phyloP scores from a whole-genome alignment of 2,113 vertebrate genomes.

The Felis catus region F.catus_Fca126_mat1.0 CM031414.1:136640001-136640500 shows the following conservation, averaged over 20 bases:
- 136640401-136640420: not conserved
- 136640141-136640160: not conserved
- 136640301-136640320: not conserved
- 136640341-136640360: not conserved
- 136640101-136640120: not conserved
- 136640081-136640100: not conserved
- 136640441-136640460: not conserved
- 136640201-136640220: not conserved
- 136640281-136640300: too few species aligned
- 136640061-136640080: not conserved
- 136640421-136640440: not conserved
- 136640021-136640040: not conserved
- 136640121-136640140: not conserved
- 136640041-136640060: not conserved
- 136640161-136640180: not conserved
- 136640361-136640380: not conserved
- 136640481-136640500: not conserved
- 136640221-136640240: not conserved
- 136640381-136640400: not conserved
- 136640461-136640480: not conserved
- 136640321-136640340: not conserved
- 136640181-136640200: not conserved
- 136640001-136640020: not conserved
- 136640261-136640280: rapidly evolving
- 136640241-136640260: too few species aligned